A percentile compares a stretch with the other conserved stretches of the same genome.
phyloP scores from a whole-genome alignment of 1,140 invertebrate genomes.

The Diorhabda carinulata region DNA sequence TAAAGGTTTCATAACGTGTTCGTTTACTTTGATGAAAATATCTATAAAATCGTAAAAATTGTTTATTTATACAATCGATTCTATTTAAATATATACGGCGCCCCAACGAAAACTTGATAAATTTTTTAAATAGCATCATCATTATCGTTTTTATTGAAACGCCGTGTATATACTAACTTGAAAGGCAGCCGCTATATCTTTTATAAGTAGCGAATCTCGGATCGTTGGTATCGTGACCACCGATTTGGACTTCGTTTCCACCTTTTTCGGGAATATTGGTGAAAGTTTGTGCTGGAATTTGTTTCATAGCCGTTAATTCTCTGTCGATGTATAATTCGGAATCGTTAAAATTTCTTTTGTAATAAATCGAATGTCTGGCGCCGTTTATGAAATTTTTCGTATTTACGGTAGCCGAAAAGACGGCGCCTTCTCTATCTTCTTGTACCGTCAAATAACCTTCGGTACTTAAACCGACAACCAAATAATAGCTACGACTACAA shows the following conservation, averaged over 20 bases:
- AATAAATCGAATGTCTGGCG: constrained; percentile 81
- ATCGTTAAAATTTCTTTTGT: constrained; percentile 67
- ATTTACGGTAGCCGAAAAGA: constrained; percentile 66
- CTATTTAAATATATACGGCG: background rate
- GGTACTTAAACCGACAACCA: constrained; percentile 73
- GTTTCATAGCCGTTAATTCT: constrained; percentile 64
- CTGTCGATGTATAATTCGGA: constrained; percentile 71
- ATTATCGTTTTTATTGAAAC: too few relatives aligned
- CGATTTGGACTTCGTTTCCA: constrained; percentile 76
- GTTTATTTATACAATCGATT: background rate
- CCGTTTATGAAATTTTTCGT: constrained; percentile 78
- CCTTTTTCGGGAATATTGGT: constrained; percentile 62
- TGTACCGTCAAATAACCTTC: constrained; percentile 80
- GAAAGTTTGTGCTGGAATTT: constrained; percentile 61
- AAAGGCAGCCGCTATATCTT: constrained; percentile 83
- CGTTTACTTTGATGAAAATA: constrained; percentile 75
- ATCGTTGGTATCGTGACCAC: constrained; percentile 79
- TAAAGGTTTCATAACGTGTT: constrained; percentile 74
- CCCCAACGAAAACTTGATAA: too few relatives aligned
- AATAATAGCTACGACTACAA: constrained; percentile 74
- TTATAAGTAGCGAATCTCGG: constrained; percentile 74
- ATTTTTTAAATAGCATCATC: too few relatives aligned
- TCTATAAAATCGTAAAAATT: constrained; percentile 53
- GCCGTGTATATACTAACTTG: constrained; percentile 61
- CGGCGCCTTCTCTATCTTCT: constrained; percentile 72